Base-by-base conservation (phyloP, 2,113 vertebrate species). In the Catharus fuscescens region DNA sequence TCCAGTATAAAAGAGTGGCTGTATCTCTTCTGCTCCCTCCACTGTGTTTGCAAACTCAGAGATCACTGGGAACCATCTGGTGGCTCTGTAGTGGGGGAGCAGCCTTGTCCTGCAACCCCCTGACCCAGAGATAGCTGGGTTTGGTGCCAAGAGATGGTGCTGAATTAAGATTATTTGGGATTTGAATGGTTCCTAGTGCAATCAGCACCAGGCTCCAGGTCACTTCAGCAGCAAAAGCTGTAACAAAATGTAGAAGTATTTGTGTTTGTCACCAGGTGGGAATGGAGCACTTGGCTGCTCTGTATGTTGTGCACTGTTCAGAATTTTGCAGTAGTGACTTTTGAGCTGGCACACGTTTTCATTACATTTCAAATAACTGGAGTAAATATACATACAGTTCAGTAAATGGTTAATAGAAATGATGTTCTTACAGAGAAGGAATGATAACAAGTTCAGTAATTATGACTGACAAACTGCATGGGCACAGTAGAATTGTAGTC, bases 341-440 rank as follows among this genome's bases (percentile, higher is more conserved):
- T 87, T 69, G 62, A 91, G 66, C 73, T 88, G 81, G n/a, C n/a
- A 81, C 20, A 74, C 3, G 40, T 81, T 88, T 93, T 60, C 67
- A 57, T 32, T 78, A 34, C 45, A 52, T 92, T 93, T 90, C 45
- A 80, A 84, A 90, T 72, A 90, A 69, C 21, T 56, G 40, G 28
- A 87, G 79, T 69, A 88, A 91, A 90, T 91, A 79, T 36, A 81
- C 44, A n/a, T 56, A 60, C 28, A 85, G 18, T 71, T 84, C 61
- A 71, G 36, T 48, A 93, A 95, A 38, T 76, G 54, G 88, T 80
- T 96, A 93, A 79, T 82, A 87, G 31, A 80, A 81, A 87, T 25
- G 9, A 76, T 12, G 31, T 65, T 96, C 85, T 74, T 85, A 69
- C 66, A 77, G 66, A 50, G 61, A 56, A 79, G 90, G 66, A 85